Percentiles rank a stretch among this genome's conserved stretches.
phyloP scores from a whole-genome alignment of 2,888 invertebrate genomes.

The Megamerina dolium region DNA sequence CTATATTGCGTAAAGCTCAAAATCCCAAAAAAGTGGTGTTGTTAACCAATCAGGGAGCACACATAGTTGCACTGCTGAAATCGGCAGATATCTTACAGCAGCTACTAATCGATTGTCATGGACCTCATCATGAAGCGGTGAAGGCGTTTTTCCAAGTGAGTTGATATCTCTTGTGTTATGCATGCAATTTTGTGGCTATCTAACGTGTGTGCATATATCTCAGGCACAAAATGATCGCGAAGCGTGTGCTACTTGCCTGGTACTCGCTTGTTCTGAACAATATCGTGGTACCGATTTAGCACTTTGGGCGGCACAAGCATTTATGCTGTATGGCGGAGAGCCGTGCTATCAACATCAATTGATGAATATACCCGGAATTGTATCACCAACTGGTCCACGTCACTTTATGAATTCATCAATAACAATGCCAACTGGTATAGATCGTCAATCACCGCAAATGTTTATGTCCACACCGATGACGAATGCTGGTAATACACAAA shows the following conservation, averaged over 20 bases:
- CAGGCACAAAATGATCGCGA: conserved; percentile 70
- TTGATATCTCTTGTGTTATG: neutral
- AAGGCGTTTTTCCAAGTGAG: conserved; percentile 71
- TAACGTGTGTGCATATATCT: neutral
- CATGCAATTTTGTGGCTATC: neutral
- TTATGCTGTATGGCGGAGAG: conserved; percentile 87
- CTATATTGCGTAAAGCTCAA: conserved; percentile 51
- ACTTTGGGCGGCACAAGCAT: conserved; percentile 86
- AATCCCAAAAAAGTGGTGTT: conserved; percentile 73
- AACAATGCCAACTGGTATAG: conserved; percentile 4
- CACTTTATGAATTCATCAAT: conserved; percentile 18
- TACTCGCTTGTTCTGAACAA: conserved; percentile 70
- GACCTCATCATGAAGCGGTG: conserved; percentile 79
- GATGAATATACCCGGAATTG: conserved; percentile 20
- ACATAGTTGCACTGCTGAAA: conserved; percentile 73
- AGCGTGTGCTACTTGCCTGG: conserved; percentile 82
- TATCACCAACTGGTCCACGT: conserved; percentile 13
- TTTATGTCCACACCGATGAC: conserved; percentile 47
- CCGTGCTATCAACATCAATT: conserved; percentile 46
- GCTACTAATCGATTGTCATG: conserved; percentile 72
- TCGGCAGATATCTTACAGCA: conserved; percentile 84
- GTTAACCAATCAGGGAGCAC: conserved; percentile 82
- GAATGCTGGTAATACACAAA: conserved; percentile 20
- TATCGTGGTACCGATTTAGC: conserved; percentile 60
- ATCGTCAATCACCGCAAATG: conserved; percentile 35